phyloP scores from a whole-genome alignment of 1,140 invertebrate genomes.

The Neodiprion fabricii region DNA sequence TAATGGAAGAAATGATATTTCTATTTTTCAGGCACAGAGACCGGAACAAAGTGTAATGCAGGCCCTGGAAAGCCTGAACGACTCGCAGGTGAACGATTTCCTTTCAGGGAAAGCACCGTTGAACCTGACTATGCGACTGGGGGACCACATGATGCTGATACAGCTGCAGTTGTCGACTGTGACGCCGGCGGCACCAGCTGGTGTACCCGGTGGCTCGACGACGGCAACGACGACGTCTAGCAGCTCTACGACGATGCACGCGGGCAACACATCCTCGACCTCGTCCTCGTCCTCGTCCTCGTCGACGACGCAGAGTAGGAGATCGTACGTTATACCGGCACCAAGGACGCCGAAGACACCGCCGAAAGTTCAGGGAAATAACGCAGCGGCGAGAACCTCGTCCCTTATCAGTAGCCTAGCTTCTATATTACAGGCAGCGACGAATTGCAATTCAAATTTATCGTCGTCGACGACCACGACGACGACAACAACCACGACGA shows the following conservation, averaged over 20 bases:
- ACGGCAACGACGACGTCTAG: not conserved
- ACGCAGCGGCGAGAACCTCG: conserved; percentile 32
- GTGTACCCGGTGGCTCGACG: conserved; percentile 10
- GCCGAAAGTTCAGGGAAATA: conserved; percentile 19
- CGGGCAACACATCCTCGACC: conserved; percentile 16
- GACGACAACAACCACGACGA: conserved; percentile 37
- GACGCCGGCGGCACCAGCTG: conserved; percentile 53
- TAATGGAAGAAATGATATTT: too few relatives aligned
- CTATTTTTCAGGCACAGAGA: conserved; percentile 79
- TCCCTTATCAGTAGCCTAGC: conserved; percentile 44
- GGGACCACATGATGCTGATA: conserved; percentile 97
- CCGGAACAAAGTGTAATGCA: conserved; percentile 95
- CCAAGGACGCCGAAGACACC: conserved; percentile 16
- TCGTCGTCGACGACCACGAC: conserved; percentile 32
- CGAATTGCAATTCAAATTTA: conserved; percentile 33
- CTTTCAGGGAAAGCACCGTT: conserved; percentile 91
- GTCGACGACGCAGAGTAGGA: conserved; percentile 33
- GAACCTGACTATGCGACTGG: conserved; percentile 92
- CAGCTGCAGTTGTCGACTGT: conserved; percentile 91
- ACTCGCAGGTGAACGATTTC: conserved; percentile 92
- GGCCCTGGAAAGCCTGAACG: conserved; percentile 90
- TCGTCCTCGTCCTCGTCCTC: conserved; percentile 23
- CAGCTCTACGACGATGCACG: conserved; percentile 15
- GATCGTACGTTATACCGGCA: conserved; percentile 32
- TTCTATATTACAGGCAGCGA: conserved; percentile 38